These are phyloP conservation scores for Eupristina koningsbergeri DNA, from an alignment of 1,140 invertebrate species.

Conservation along the genomic window DNA sequence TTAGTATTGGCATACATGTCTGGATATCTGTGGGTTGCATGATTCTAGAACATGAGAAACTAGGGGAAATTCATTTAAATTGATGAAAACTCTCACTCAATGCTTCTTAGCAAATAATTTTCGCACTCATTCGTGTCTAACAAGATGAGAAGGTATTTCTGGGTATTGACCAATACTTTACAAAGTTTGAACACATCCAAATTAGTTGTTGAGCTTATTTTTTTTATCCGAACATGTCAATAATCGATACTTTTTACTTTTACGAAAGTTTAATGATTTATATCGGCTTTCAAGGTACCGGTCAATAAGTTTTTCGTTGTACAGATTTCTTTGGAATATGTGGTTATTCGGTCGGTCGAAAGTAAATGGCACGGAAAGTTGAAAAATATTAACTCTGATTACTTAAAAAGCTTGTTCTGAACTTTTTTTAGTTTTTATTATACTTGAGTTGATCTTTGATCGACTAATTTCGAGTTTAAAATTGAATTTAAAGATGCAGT, in stretches of 20 bases:
- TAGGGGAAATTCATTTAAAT: constrained; percentile 11
- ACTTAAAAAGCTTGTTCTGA: too few relatives aligned
- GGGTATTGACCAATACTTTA: too few relatives aligned
- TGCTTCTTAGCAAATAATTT: neutral
- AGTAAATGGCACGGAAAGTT: neutral
- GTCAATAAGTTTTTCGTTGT: neutral
- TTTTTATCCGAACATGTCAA: neutral
- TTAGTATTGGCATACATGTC: neutral
- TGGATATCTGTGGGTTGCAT: neutral
- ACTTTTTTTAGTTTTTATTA: too few relatives aligned
- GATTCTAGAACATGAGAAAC: neutral
- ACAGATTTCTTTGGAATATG: neutral
- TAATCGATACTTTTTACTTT: neutral
- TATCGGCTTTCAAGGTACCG: neutral
- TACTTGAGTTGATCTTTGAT: neutral
- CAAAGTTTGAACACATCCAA: neutral
- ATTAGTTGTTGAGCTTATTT: neutral
- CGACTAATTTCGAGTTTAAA: neutral
- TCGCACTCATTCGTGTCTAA: neutral
- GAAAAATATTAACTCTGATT: neutral
- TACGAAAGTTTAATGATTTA: neutral
- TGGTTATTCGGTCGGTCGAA: neutral
- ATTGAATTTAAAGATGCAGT: too few relatives aligned
- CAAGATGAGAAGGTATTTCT: too few relatives aligned
- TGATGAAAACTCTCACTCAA: too few relatives aligned